Base-by-base conservation (phyloP, 2,797 vertebrate genomes). In the Pogoniulus pusillus region DNA sequence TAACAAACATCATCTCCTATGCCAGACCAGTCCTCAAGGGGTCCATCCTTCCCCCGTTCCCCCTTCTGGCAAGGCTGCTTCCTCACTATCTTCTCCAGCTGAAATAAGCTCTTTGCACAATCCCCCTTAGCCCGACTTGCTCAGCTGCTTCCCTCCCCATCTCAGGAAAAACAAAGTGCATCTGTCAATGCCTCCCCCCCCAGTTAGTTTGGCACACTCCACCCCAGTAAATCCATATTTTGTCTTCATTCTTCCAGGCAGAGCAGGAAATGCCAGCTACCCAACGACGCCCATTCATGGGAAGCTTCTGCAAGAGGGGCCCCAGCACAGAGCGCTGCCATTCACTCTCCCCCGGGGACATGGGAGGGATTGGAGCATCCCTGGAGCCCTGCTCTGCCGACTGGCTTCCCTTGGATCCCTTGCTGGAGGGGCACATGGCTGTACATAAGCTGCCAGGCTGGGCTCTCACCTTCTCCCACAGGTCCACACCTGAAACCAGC, bases 331-430 rank as follows among this genome's bases (percentile, higher is more conserved):
- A 87, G 45, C 69, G 35, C 34, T 3, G 0, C 20, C 2, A 1
- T 35, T 82, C 55, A 47, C 41, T 53, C 24, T 74, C 88, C n/a
- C 32, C 30, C 2, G 3, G 30, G 30, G 43, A 81, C 0, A 29
- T 39, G 73, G 91, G 85, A 91, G 82, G 71, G 70, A 35, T 62
- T 59, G 65, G 39, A 91, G 74, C 76, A 89, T 68, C 82, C 24
- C 58, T 45, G 24, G 53, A 64, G 70, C 71, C 19, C 10, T 1
- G 1, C n/a, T 87, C 57, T 80, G 68, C 78, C 7, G 3, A 23
- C 87, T 85, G 55, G 9, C 65, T 78, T 80, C 54, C 45, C 60
- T 41, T 16, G 27, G n/a, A 43, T 84, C 13, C 57, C 43, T 80
- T 75, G 74, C 80, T 73, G 83, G 70, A 91, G 85, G 80, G 79